Evolutionary conservation across 2,797 vertebrate genomes (phyloP), one percentile per base, ranked within the genome.

Genomic region (Phyllotis vaccarum): DNA sequence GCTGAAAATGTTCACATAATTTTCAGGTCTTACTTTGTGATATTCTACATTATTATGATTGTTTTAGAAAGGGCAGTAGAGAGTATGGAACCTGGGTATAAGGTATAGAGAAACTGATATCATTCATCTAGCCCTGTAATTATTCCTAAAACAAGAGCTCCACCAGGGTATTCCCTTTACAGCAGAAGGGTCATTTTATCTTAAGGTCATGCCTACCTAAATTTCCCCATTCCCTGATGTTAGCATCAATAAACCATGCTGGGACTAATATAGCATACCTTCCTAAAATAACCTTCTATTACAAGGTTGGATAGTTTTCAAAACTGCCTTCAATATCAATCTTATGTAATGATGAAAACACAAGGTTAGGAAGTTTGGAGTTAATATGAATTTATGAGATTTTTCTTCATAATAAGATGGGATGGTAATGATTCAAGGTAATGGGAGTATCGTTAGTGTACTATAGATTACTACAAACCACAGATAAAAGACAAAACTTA

Each of bases 251-350:
- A 97, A 98, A 89, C 76, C 87, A 97, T 95, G 96, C 94, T 96
- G 95, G 90, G 96, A 97, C 96, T 97, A 98, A 97, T 95, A 97
- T 56, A 95, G 83, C 34, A 0, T 96, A 95, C 94, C 60, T 95
- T 97, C 95, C 96, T 96, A 98, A 98, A 97, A 98, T 97, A 97
- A 95, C 97, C 94, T 96, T 97, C 96, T 96, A 97, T 98, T 98
- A 96, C 95, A 98, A 97, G 96, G 96, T 95, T 98, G 96, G 72
- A 89, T 98, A 97, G 97, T 96, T 97, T 94, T 97, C 95, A 96
- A 95, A 96, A 95, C 80, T 1, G 19, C 85, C 91, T 97, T 95
- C 96, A 94, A 95, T 97, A 97, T 98, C 95, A 97, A 97, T 98
- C 96, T 98, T 96, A 97, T 22, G 17, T 96, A 97, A 97, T 97